These are phyloP conservation scores for Odontamblyopus rebecca DNA, from an alignment of 2,797 vertebrate species.

Conservation along the genomic window DNA sequence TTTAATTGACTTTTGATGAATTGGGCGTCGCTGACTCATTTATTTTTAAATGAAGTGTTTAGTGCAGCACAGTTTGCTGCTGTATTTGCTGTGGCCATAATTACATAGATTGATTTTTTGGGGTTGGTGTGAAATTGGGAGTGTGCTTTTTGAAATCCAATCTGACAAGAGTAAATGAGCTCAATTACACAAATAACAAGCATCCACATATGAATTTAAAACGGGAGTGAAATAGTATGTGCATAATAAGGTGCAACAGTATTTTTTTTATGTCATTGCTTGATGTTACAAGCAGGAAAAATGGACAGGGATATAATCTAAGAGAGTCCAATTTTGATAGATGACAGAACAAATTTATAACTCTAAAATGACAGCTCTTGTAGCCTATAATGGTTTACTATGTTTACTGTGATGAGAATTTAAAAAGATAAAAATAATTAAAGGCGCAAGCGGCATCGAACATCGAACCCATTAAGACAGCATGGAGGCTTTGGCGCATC, in stretches of 20 bases:
- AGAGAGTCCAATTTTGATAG: too few relatives aligned
- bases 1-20: conserved; percentile 50
- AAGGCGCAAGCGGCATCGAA: too few relatives aligned
- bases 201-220: background rate
- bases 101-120: conserved; percentile 24
- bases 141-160: conserved; percentile 30
- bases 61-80: conserved; percentile 31
- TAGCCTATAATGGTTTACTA: too few relatives aligned
- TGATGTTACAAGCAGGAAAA: background rate
- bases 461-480: too few relatives aligned
- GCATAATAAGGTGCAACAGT: too few relatives aligned
- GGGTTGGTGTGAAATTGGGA: conserved; percentile 21
- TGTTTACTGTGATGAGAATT: too few relatives aligned
- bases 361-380: too few relatives aligned
- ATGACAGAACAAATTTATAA: too few relatives aligned
- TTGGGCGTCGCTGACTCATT: conserved; percentile 36
- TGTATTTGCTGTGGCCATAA: conserved; percentile 11
- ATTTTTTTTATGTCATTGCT: background rate
- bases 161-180: conserved; percentile 29
- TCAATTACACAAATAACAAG: conserved; percentile 2
- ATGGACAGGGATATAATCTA: too few relatives aligned
- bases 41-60: conserved; percentile 46
- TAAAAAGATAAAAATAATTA: too few relatives aligned
- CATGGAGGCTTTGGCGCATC: too few relatives aligned
- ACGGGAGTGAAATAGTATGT: background rate